phyloP scores from a whole-genome alignment of 1,140 invertebrate species.

The Leptonema lineaticorne region DNA sequence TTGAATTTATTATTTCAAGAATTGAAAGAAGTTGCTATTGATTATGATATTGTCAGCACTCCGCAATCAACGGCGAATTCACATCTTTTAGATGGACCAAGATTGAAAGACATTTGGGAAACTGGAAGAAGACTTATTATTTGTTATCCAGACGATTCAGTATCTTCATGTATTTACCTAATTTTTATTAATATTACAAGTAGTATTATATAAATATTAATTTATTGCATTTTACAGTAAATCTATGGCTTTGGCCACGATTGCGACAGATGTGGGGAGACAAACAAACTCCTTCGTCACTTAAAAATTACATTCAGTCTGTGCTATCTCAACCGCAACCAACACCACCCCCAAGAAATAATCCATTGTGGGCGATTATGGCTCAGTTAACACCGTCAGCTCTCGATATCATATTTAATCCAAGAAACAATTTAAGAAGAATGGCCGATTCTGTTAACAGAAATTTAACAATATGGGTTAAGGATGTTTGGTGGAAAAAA shows the following conservation, averaged over 20 bases:
- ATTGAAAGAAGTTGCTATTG: conserved; percentile 57
- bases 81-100: conserved; percentile 52
- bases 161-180: conserved; percentile 47
- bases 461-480: conserved; percentile 64
- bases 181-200: conserved; percentile 10
- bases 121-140: conserved; percentile 59
- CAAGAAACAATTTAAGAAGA: conserved; percentile 60
- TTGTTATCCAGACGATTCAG: conserved; percentile 55
- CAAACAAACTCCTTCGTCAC: conserved; percentile 54
- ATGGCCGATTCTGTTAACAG: conserved; percentile 64
- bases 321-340: conserved; percentile 49
- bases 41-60: conserved; percentile 22
- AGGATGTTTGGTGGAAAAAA: conserved; percentile 60
- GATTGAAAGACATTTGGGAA: conserved; percentile 61
- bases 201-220: conserved; percentile 9
- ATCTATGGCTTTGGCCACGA: conserved; percentile 62
- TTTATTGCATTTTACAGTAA: conserved; percentile 47
- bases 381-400: conserved; percentile 68
- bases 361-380: conserved; percentile 68
- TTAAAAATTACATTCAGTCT: conserved; percentile 56
- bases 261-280: conserved; percentile 64
- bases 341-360: conserved; percentile 44
- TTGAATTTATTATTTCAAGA: conserved; percentile 57
- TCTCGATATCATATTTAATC: conserved; percentile 60
- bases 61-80: conserved; percentile 46